A percentile compares a stretch with the other conserved stretches of the same genome.
These are phyloP conservation scores for Cinara cedri DNA, from an alignment of 2,888 invertebrate species.

Conservation along the genomic window DNA sequence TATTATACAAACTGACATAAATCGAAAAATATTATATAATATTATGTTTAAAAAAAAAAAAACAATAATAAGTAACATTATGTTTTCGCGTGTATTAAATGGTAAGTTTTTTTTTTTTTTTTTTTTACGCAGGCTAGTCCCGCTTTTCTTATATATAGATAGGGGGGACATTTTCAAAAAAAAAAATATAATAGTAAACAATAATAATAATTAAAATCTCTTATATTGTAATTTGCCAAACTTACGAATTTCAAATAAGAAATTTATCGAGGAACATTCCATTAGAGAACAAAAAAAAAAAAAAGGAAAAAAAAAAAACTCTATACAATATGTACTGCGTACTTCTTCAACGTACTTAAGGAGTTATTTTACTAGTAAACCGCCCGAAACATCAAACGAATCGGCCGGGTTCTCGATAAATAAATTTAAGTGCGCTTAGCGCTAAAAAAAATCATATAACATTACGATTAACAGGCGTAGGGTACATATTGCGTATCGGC, in stretches of 20 bases:
- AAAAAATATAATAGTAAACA: too few species aligned
- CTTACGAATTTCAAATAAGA: conserved; percentile 49
- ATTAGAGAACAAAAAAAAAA: background rate
- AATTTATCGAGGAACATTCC: conserved; percentile 50
- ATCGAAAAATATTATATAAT: background rate
- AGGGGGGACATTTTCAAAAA: too few species aligned
- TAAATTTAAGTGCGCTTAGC: too few species aligned
- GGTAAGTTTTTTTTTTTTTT: conserved; percentile 19
- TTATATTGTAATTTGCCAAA: conserved; percentile 53
- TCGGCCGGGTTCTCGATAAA: background rate
- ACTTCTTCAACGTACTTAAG: background rate
- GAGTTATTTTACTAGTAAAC: conserved; percentile 11
- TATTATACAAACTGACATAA: background rate
- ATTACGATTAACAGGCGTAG: too few species aligned
- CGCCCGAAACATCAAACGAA: too few species aligned
- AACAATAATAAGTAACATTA: conserved; percentile 20
- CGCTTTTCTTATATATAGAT: conserved; percentile 28
- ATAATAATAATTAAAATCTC: too few species aligned
- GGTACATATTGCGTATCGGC: background rate
- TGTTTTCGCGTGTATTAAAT: conserved; percentile 9
- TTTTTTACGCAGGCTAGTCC: conserved; percentile 21
- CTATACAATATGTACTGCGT: too few species aligned
- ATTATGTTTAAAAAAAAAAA: too few species aligned
- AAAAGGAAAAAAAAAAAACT: too few species aligned
- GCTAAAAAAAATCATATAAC: conserved; percentile 6